phyloP scores from a whole-genome alignment of 2,888 invertebrate species.

The Coelinius sp. region DNA sequence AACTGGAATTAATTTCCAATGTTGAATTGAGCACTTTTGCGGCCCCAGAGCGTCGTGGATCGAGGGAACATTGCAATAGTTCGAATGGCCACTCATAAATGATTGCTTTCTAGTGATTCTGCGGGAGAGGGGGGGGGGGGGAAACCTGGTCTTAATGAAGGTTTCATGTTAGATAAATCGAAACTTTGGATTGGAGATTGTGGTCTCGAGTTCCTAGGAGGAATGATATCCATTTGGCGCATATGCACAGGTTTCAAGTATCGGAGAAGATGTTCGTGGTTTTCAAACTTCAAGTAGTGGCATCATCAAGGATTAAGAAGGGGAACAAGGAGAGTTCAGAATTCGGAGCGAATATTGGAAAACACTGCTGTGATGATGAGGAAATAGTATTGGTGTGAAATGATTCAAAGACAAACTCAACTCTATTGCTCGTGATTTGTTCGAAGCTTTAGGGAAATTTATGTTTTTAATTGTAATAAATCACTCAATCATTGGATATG shows the following conservation, averaged over 20 bases:
- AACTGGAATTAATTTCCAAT: slow-evolving; percentile 12
- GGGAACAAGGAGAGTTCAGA: not conserved
- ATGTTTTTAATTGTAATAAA: no score
- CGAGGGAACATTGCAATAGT: not conserved
- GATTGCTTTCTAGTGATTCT: slow-evolving; percentile 10
- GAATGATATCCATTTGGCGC: slow-evolving; percentile 1
- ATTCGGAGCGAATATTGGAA: not conserved
- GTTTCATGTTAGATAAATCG: slow-evolving; percentile 6
- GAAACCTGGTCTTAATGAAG: not conserved
- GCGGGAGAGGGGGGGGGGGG: no score
- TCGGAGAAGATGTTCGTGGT: not conserved
- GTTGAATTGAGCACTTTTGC: not conserved
- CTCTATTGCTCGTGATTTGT: no score
- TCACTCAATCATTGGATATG: not conserved
- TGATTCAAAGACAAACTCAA: no score
- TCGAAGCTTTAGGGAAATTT: no score
- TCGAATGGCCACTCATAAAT: not conserved
- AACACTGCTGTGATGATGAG: not conserved
- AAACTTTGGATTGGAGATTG: slow-evolving; percentile 8
- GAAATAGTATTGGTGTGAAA: no score
- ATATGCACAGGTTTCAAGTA: not conserved
- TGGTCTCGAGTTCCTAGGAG: not conserved
- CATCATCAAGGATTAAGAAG: not conserved
- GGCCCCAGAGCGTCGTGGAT: not conserved
- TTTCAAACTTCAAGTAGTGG: not conserved